These are phyloP conservation scores for Elymnias hypermnestra DNA, from an alignment of 1,140 invertebrate genomes.

Conservation along the genomic window DNA sequence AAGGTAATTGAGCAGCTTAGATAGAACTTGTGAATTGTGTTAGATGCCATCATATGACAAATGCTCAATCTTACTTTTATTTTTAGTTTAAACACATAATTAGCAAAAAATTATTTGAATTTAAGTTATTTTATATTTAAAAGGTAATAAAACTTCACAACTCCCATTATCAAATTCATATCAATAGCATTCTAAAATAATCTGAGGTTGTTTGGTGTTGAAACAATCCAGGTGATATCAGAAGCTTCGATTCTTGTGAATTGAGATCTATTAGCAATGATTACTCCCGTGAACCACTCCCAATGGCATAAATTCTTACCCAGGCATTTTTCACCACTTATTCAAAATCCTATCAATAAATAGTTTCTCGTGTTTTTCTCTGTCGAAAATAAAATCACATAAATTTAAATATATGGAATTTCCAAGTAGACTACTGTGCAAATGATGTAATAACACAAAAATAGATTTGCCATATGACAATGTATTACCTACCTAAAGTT, in stretches of 20 bases:
- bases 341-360: slow-evolving; percentile 19
- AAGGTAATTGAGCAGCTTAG: no score
- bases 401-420: slow-evolving; percentile 7
- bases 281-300: slow-evolving; percentile 35
- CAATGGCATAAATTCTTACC: slow-evolving; percentile 50
- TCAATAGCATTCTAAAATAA: no score
- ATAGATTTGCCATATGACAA: slow-evolving; percentile 19
- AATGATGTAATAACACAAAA: slow-evolving; percentile 29
- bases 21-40: no score
- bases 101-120: no score
- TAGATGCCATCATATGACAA: no score
- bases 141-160: no score
- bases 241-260: neutral
- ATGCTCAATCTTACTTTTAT: no score
- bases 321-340: slow-evolving; percentile 55
- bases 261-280: neutral
- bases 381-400: slow-evolving; percentile 42
- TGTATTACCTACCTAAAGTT: slow-evolving; percentile 14
- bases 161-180: no score
- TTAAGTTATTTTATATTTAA: no score
- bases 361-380: slow-evolving; percentile 30
- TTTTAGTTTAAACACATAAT: no score
- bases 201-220: no score
- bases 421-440: slow-evolving; percentile 8
- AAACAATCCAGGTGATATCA: neutral